Evolutionary conservation across 2,113 vertebrate species (phyloP).

Genomic region (Centrocercus urophasianus): DNA sequence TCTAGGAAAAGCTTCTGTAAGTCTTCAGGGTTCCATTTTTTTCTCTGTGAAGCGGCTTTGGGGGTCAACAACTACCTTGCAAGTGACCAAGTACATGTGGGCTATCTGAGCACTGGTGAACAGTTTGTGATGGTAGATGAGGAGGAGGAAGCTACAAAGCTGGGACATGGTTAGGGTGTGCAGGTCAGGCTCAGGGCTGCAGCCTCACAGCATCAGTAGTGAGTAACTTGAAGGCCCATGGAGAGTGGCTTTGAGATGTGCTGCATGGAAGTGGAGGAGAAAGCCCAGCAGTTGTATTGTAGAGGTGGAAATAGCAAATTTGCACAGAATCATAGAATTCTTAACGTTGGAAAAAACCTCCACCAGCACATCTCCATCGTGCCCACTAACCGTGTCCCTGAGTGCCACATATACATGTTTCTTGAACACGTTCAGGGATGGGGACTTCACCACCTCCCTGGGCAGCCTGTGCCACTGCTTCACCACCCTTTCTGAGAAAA

Average conservation of each 20-base stretch:
- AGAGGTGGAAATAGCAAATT: not conserved
- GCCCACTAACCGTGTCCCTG: too few relatives aligned
- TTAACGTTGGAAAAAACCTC: too few relatives aligned
- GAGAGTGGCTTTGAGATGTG: not conserved
- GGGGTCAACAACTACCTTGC: not conserved
- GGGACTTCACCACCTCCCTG: too few relatives aligned
- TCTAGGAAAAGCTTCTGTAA: not conserved
- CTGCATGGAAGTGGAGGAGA: not conserved
- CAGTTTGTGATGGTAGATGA: not conserved
- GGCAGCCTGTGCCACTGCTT: too few relatives aligned
- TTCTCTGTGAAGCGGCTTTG: not conserved
- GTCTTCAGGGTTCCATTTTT: not conserved
- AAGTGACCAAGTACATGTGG: not conserved
- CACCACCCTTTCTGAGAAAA: too few relatives aligned
- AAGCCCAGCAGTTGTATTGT: not conserved
- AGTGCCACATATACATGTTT: too few relatives aligned
- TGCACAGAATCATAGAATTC: too few relatives aligned
- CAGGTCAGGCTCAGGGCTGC: rapidly evolving
- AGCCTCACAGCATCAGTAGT: not conserved
- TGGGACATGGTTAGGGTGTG: not conserved
- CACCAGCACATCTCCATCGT: too few relatives aligned
- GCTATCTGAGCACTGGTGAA: not conserved
- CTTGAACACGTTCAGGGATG: too few relatives aligned
- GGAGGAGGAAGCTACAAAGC: not conserved
- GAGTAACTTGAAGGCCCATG: not conserved